Percentiles rank a stretch among this genome's conserved stretches.
phyloP scores from a whole-genome alignment of 2,113 vertebrate species.

The Halichoerus grypus region DNA sequence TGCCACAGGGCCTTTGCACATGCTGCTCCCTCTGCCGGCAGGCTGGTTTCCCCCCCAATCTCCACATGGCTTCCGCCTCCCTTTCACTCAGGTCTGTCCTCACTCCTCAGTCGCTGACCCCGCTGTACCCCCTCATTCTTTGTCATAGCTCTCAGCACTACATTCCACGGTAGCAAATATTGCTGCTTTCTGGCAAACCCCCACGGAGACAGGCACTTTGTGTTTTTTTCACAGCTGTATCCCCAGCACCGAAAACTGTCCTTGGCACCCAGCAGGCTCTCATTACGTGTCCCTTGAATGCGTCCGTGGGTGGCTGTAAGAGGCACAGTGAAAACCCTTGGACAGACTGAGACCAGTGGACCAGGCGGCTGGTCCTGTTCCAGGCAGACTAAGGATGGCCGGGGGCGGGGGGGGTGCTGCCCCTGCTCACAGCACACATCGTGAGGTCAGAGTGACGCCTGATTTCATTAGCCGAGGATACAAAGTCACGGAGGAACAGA shows the following conservation, averaged over 20 bases:
- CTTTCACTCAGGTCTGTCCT: neutral
- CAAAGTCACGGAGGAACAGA: neutral
- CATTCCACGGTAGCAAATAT: neutral
- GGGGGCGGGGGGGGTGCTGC: neutral
- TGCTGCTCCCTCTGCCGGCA: neutral
- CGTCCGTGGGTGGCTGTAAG: neutral
- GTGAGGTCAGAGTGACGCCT: neutral
- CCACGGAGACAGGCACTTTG: neutral
- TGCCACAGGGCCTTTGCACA: neutral
- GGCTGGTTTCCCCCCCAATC: neutral
- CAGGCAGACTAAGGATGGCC: too few species aligned
- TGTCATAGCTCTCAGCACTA: neutral
- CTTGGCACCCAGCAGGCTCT: neutral
- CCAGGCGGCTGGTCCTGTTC: neutral
- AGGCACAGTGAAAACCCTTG: neutral
- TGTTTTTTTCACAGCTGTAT: neutral
- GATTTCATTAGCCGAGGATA: neutral
- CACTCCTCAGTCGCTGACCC: neutral
- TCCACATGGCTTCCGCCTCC: neutral
- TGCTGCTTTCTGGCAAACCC: neutral
- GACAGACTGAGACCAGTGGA: too few species aligned
- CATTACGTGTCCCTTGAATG: neutral
- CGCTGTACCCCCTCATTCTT: neutral
- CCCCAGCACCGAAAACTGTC: neutral
- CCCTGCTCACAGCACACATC: fast-evolving